These are phyloP conservation scores for Platynereis dumerilii DNA, from an alignment of 2,888 invertebrate genomes.

Conservation along the genomic window DNA sequence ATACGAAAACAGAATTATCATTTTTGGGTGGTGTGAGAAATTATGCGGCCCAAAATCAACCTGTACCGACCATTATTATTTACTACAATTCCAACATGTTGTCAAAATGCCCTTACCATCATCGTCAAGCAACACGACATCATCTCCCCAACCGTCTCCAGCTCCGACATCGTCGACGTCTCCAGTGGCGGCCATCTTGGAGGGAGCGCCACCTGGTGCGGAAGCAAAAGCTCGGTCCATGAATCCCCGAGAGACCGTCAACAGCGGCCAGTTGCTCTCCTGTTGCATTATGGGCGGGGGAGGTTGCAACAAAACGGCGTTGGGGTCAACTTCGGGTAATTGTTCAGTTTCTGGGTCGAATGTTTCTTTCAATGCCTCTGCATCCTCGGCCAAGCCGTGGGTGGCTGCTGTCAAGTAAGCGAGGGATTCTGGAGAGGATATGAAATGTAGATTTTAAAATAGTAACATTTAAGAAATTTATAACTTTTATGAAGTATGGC, in stretches of 20 bases:
- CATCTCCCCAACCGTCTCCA: constrained; percentile 34
- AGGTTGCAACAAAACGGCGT: constrained; percentile 81
- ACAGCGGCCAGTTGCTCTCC: constrained; percentile 96
- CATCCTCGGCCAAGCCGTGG: constrained; percentile 84
- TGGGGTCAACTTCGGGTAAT: constrained; percentile 76
- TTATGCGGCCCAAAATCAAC: too few species aligned
- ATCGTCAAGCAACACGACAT: constrained; percentile 33
- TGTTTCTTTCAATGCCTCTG: constrained; percentile 69
- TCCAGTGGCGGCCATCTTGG: constrained; percentile 70
- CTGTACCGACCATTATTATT: too few species aligned
- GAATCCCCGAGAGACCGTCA: constrained; percentile 83
- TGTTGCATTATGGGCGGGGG: constrained; percentile 86
- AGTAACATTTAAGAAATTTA: too few species aligned
- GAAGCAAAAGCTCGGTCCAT: constrained; percentile 62
- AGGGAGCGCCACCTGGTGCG: constrained; percentile 41
- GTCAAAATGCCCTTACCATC: constrained; percentile 20
- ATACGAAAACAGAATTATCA: too few species aligned
- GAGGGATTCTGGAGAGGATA: constrained; percentile 64
- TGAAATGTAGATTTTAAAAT: too few species aligned
- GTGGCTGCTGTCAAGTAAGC: constrained; percentile 95
- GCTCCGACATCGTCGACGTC: constrained; percentile 40
- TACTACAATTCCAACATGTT: too few species aligned
- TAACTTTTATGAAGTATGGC: too few species aligned
- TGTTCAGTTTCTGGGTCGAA: constrained; percentile 71
- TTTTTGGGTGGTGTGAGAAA: too few species aligned